Evolutionary conservation across 2,113 vertebrate species (phyloP).

Genomic region (Nesoenas mayeri): DNA sequence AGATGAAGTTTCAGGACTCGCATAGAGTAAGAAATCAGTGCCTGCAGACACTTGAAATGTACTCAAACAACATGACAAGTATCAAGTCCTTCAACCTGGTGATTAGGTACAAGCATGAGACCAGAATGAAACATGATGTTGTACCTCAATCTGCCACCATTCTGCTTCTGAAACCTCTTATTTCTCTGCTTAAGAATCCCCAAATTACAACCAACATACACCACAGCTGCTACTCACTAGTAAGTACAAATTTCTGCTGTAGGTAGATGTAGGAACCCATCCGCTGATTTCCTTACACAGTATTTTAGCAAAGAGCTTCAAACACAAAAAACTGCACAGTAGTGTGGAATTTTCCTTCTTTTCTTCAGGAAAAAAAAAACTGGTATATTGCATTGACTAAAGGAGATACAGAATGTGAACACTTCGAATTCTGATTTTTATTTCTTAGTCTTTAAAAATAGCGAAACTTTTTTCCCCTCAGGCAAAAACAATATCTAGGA

Average conservation of each 20-base stretch:
- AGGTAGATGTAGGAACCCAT: neutral
- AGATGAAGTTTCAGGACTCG: neutral
- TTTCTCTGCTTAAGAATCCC: neutral
- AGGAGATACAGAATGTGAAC: neutral
- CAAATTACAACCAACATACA: neutral
- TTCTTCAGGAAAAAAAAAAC: neutral
- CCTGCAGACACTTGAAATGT: neutral
- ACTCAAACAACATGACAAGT: neutral
- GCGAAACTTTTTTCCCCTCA: neutral
- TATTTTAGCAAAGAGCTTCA: neutral
- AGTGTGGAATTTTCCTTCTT: neutral
- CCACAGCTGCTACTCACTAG: neutral
- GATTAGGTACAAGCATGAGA: neutral
- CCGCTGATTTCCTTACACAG: neutral
- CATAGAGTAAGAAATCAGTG: neutral
- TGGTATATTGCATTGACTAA: neutral
- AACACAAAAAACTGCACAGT: neutral
- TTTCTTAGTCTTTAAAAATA: neutral
- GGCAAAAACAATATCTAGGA: neutral
- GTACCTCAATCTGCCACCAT: neutral
- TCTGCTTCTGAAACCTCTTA: neutral
- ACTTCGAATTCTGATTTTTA: neutral
- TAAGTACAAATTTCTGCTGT: neutral
- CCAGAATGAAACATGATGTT: neutral
- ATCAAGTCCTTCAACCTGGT: neutral